Evolutionary conservation across 2,888 invertebrate species (phyloP), one percentile per base, ranked within the genome.

Genomic region (Drosophila birchii): DNA sequence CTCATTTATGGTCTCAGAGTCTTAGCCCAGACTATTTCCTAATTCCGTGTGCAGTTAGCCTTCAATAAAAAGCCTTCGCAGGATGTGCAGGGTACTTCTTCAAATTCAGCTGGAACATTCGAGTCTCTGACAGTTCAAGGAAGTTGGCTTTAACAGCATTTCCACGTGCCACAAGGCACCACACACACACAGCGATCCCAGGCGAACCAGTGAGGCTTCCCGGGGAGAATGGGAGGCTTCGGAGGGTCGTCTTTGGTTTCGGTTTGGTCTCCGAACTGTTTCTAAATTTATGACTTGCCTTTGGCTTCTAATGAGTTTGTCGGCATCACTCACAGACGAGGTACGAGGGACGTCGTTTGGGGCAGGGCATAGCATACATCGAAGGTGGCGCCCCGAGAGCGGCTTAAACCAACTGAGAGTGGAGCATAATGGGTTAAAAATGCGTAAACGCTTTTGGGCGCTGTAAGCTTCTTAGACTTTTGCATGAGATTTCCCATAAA

Each of bases 241-340:
- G 12, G 41, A 43, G 68, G 38, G 39, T 29, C 61, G 20, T 54
- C 54, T 61, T 49, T 43, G 61, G 70, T 41, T 81, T 75, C 55
- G 55, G 75, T 69, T 78, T 66, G 58, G 71, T 69, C 63, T 68
- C 57, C 60, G 68, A 69, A 71, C 83, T 72, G 73, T 69, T 85
- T 75, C 77, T 58, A 86, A 84, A 84, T 84, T 84, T 84, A 84
- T 84, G 81, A 76, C 74, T 88, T 83, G 84, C 75, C 81, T 71
- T 63, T 78, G 83, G 84, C 84, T 81, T 83, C 88, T 84, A 84
- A 84, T 84, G 84, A 84, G 88, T 88, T 84, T 88, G 84, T 84
- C 84, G 86, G 84, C 84, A 79, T 80, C 86, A 81, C 78, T 86
- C 78, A 75, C 69, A 47, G 54, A 61, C 43, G 47, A 36, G 49